Conservation (phyloP, 2,113 vertebrate species). For the Nanorana parkeri region DNA sequence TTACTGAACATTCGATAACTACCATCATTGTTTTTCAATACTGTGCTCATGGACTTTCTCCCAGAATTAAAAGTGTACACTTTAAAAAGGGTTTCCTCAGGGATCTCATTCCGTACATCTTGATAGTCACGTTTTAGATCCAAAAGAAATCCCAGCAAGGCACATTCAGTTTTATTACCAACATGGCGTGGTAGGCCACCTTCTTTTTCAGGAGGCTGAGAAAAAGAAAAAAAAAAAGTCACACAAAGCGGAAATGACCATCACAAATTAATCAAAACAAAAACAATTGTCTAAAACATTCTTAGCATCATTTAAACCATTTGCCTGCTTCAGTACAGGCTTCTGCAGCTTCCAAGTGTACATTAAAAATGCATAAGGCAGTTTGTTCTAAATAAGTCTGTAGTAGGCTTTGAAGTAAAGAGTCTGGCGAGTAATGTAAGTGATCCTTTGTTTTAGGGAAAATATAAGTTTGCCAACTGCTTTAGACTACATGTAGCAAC, state of each 20-base stretch:
- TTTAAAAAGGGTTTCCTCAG: slow-evolving; percentile 96
- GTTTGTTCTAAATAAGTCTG: too few species aligned
- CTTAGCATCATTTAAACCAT: too few species aligned
- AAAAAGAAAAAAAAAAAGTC: slow-evolving; percentile 57
- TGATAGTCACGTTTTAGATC: slow-evolving; percentile 97
- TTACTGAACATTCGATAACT: slow-evolving; percentile 98
- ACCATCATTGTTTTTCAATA: slow-evolving; percentile 94
- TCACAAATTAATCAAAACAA: background rate
- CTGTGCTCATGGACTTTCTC: slow-evolving; percentile 98
- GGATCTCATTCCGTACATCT: slow-evolving; percentile 93
- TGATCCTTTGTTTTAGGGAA: too few species aligned
- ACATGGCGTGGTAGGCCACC: slow-evolving; percentile 95
- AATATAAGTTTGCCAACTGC: too few species aligned
- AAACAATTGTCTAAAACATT: too few species aligned
- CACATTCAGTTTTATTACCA: slow-evolving; percentile 99
- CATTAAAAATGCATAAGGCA: too few species aligned
- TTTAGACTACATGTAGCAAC: too few species aligned
- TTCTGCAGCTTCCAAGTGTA: too few species aligned
- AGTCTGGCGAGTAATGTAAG: too few species aligned
- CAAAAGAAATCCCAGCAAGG: slow-evolving; percentile 92
- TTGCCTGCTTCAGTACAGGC: too few species aligned
- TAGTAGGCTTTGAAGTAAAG: too few species aligned
- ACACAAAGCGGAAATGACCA: background rate
- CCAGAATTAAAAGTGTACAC: slow-evolving; percentile 99
- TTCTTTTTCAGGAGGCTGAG: slow-evolving; percentile 95